These are phyloP conservation scores for Catharus minimus DNA, from an alignment of 2,113 vertebrate genomes.

Conservation along the genomic window DNA sequence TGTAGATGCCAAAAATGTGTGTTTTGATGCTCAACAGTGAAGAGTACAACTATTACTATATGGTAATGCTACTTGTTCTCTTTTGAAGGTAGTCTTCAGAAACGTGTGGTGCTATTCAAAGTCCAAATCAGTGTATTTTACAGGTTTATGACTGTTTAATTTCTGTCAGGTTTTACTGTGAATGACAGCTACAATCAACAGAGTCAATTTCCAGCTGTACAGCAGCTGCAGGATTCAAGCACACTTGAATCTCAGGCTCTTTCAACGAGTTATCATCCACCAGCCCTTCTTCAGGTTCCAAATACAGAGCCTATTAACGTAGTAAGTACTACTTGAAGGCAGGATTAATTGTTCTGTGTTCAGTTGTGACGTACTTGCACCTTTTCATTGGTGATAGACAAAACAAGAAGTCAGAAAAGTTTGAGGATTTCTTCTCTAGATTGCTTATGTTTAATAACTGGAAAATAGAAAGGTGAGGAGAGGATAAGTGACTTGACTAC, in stretches of 20 bases:
- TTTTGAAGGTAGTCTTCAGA: slow-evolving; percentile 1
- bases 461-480: background rate
- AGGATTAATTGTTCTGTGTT: background rate
- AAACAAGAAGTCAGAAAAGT: background rate
- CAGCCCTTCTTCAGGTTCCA: slow-evolving; percentile 85
- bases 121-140: background rate
- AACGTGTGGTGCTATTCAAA: background rate
- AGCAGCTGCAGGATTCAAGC: slow-evolving; percentile 97
- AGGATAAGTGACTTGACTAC: background rate
- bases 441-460: background rate
- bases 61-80: background rate
- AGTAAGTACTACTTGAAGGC: slow-evolving; percentile 63
- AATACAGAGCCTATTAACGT: slow-evolving; percentile 73
- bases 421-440: background rate
- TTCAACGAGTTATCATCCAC: slow-evolving; percentile 89
- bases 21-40: background rate
- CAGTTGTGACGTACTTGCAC: background rate
- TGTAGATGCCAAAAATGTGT: background rate
- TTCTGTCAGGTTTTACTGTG: slow-evolving; percentile 86
- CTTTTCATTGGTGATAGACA: background rate
- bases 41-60: background rate
- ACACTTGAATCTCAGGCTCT: slow-evolving; percentile 96
- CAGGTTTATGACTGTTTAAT: slow-evolving; percentile 17
- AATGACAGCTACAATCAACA: slow-evolving; percentile 87
- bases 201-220: slow-evolving; percentile 87